Conservation (phyloP, 2,113 vertebrate genomes). For the Pachyramphus minor region DNA sequence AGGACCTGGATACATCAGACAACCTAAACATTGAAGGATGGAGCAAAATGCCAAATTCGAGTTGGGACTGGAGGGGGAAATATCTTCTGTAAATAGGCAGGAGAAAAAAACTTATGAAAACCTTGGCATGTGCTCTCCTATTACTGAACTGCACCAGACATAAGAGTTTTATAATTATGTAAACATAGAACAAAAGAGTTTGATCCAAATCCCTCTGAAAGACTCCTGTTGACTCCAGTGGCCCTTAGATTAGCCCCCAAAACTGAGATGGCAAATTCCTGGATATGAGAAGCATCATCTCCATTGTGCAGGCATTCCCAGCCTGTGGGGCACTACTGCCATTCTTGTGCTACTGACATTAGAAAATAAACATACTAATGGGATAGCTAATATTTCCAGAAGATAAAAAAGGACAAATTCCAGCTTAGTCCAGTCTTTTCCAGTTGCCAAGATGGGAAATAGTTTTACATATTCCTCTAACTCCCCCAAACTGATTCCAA, state of each 20-base stretch:
- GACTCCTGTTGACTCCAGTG: neutral
- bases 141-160: neutral
- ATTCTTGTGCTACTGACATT: neutral
- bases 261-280: neutral
- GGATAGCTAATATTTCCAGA: neutral
- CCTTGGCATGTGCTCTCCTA: neutral
- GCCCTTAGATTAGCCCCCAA: neutral
- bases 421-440: neutral
- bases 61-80: neutral
- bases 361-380: neutral
- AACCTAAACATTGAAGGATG: neutral
- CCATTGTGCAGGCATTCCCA: neutral
- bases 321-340: neutral
- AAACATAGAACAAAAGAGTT: neutral
- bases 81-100: neutral
- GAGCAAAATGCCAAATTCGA: neutral
- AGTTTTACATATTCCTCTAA: neutral
- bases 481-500: neutral
- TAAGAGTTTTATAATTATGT: neutral
- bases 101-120: neutral
- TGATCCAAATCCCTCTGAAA: constrained; percentile 2
- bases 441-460: neutral
- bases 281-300: neutral
- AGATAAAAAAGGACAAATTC: neutral
- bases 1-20: neutral